Percentiles rank a stretch among this genome's conserved stretches.
Evolutionary conservation across 2,113 vertebrate genomes (phyloP).

Genomic region (Nerophis ophidion): DNA sequence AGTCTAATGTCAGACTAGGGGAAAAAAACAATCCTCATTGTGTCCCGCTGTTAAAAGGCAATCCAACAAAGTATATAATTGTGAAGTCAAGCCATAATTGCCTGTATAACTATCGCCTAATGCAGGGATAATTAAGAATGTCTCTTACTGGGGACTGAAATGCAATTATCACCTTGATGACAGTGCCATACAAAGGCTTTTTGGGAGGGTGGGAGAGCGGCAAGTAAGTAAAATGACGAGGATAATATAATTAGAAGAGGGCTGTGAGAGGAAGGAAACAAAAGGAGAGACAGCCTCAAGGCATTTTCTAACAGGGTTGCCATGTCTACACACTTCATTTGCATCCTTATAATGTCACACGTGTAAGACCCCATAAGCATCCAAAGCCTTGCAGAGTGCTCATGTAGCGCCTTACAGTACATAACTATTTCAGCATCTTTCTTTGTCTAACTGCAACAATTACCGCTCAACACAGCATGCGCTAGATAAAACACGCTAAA

Average conservation of each 20-base stretch:
- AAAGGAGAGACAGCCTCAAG: slow-evolving; percentile 54
- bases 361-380: slow-evolving; percentile 47
- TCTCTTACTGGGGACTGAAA: slow-evolving; percentile 63
- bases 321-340: slow-evolving; percentile 65
- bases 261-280: slow-evolving; percentile 58
- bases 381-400: slow-evolving; percentile 25
- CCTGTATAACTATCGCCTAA: slow-evolving; percentile 64
- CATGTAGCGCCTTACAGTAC: slow-evolving; percentile 26
- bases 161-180: slow-evolving; percentile 70
- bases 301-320: slow-evolving; percentile 55
- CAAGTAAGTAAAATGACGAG: slow-evolving; percentile 61
- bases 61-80: slow-evolving; percentile 70
- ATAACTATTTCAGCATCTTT: slow-evolving; percentile 24
- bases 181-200: slow-evolving; percentile 58
- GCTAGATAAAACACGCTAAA: too few relatives aligned
- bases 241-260: slow-evolving; percentile 64
- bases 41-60: slow-evolving; percentile 65
- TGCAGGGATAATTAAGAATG: slow-evolving; percentile 69
- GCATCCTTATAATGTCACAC: slow-evolving; percentile 54
- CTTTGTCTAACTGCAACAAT: slow-evolving; percentile 2
- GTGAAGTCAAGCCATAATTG: slow-evolving; percentile 69
- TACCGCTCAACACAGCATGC: background rate
- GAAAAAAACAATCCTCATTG: slow-evolving; percentile 38
- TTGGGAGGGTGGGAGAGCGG: slow-evolving; percentile 43
- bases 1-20: slow-evolving; percentile 51